Base-by-base conservation (phyloP, 2,113 vertebrate genomes). In the Meles meles region DNA sequence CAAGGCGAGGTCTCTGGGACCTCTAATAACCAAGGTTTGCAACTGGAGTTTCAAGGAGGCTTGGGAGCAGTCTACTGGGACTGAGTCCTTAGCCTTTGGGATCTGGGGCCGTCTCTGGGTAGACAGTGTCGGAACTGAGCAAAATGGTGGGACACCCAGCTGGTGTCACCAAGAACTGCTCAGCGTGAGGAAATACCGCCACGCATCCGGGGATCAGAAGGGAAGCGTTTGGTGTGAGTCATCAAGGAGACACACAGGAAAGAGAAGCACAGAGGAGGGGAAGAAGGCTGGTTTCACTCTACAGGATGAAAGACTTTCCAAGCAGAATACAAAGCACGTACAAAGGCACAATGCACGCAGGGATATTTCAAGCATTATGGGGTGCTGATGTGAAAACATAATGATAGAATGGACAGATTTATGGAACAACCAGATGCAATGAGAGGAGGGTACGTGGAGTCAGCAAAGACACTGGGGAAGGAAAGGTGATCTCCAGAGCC, bases 41-140 rank as follows among this genome's bases (percentile, higher is more conserved):
- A 57, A 23, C 10, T 21, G 23, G 44, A 25, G 8, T 67, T 17
- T 69, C 20, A 25, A 57, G 25, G 25, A n/a, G 17, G 2, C 7
- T 0, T 21, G 61, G 23, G 15, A 34, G 49, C 47, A 92, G 29
- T 92, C 29, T 8, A 3, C 1, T 25, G 63, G 37, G 37, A 27
- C 37, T 12, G 13, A 90, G 42, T 23, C 88, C 59, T 65, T 37
- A 29, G 14, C 5, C 29, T n/a, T 4, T 3, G 47, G 44, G 47
- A 49, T 52, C 29, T 52, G 47, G 18, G 3, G 18, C 76, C 20
- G 7, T 21, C 76, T 52, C 44, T 6, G 31, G 31, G 76, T 2
- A n/a, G 76, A 11, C 0, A 52, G 47, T 21, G 3, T n/a, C 5
- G 4, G 76, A 52, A 79, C 2, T 2, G 37, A 44, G 37, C 2